These are phyloP conservation scores for Phytoseiulus persimilis DNA, from an alignment of 2,888 invertebrate species.

Conservation along the genomic window DNA sequence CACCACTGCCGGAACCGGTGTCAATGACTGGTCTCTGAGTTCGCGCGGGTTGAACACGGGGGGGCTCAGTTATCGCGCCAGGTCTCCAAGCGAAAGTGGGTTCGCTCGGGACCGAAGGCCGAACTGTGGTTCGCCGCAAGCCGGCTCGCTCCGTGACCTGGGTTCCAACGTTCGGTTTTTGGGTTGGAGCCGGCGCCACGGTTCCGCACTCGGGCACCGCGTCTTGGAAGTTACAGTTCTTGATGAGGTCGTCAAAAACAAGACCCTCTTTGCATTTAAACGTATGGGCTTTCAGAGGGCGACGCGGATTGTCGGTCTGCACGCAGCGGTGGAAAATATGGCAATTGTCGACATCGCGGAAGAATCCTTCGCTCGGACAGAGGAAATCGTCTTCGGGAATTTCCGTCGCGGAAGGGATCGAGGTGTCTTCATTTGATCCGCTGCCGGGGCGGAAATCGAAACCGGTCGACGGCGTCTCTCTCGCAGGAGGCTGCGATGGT, in stretches of 20 bases:
- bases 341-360: slow-evolving; percentile 17
- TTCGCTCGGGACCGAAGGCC: slow-evolving; percentile 1
- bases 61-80: neutral
- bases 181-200: neutral
- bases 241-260: slow-evolving; percentile 25
- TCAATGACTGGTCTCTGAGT: neutral
- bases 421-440: neutral
- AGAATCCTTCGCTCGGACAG: slow-evolving; percentile 25
- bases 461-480: neutral
- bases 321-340: slow-evolving; percentile 23
- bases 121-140: neutral
- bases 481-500: neutral
- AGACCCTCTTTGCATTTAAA: slow-evolving; percentile 22
- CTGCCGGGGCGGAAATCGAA: slow-evolving; percentile 20
- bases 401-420: neutral
- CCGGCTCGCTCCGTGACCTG: neutral
- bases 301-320: neutral
- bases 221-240: slow-evolving; percentile 27
- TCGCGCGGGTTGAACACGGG: neutral
- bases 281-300: slow-evolving; percentile 11
- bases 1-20: neutral
- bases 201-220: slow-evolving; percentile 23
- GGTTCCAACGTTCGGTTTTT: neutral
- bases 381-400: slow-evolving; percentile 8
- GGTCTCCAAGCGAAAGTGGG: slow-evolving; percentile 28